Evolutionary conservation across 2,888 invertebrate species (phyloP).

Genomic region (Phlogophora meticulosa): DNA sequence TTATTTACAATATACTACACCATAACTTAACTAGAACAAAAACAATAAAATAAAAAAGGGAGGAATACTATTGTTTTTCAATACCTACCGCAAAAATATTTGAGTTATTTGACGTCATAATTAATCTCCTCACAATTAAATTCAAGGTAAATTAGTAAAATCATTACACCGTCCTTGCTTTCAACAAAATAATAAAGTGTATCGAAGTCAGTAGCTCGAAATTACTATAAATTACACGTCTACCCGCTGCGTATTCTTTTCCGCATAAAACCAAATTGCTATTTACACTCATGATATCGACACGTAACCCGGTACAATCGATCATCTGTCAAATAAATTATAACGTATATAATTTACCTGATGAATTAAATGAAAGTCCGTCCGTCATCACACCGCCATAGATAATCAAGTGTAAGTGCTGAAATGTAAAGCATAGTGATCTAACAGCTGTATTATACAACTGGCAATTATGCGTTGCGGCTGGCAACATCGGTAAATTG

Average conservation of each 20-base stretch:
- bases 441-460: conserved; percentile 81
- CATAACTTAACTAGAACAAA: too few species aligned
- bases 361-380: conserved; percentile 74
- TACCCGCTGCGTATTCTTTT: conserved; percentile 31
- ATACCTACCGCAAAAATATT: background rate
- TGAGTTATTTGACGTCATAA: conserved; percentile 6
- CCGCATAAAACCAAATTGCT: conserved; percentile 40
- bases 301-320: conserved; percentile 64
- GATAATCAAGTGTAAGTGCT: conserved; percentile 71
- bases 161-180: conserved; percentile 60
- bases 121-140: conserved; percentile 25
- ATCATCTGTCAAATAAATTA: conserved; percentile 77
- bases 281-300: conserved; percentile 43
- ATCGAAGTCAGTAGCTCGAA: conserved; percentile 39
- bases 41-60: too few species aligned
- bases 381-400: conserved; percentile 75
- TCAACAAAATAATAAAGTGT: conserved; percentile 48
- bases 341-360: conserved; percentile 74
- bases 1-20: too few species aligned
- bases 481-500: conserved; percentile 74
- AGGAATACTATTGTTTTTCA: background rate
- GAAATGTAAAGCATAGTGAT: conserved; percentile 78
- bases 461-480: conserved; percentile 79
- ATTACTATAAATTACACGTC: conserved; percentile 43
- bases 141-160: conserved; percentile 44